A percentile compares a stretch with the other conserved stretches of the same genome.
Evolutionary conservation across 2,797 vertebrate species (phyloP).

Genomic region (Phoxinus dragarum): DNA sequence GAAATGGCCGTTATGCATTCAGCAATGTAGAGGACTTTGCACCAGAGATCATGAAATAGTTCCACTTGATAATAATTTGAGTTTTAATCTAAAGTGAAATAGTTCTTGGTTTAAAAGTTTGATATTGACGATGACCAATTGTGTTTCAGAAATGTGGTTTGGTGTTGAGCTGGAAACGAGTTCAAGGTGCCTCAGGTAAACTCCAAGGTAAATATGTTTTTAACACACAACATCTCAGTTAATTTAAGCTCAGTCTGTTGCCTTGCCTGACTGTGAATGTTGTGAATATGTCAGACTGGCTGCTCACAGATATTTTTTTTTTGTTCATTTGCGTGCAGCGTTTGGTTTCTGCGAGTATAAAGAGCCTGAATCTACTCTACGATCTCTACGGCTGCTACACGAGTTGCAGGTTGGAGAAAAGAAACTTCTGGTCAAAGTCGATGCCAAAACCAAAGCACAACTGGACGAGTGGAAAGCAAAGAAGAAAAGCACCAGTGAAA

Average conservation of each 20-base stretch:
- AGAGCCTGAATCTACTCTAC: conserved; percentile 95
- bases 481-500: conserved; percentile 83
- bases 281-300: neutral
- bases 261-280: neutral
- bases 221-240: neutral
- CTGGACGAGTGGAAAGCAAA: conserved; percentile 99
- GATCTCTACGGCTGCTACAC: conserved; percentile 92
- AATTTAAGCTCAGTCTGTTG: neutral
- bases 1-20: neutral
- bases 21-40: neutral
- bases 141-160: conserved; percentile 96
- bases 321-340: conserved; percentile 75
- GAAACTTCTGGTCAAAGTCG: conserved; percentile 97
- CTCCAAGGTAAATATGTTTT: conserved; percentile 88
- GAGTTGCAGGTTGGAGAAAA: conserved; percentile 97
- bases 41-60: neutral
- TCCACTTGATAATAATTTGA: neutral
- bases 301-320: neutral
- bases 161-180: conserved; percentile 99
- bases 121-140: conserved; percentile 46
- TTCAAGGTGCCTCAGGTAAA: conserved; percentile 98
- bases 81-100: neutral
- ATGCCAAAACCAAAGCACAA: conserved; percentile 98
- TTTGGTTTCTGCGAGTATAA: conserved; percentile 99
- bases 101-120: neutral